Conservation (phyloP, 2,113 vertebrate species). For the Anhinga anhinga region DNA sequence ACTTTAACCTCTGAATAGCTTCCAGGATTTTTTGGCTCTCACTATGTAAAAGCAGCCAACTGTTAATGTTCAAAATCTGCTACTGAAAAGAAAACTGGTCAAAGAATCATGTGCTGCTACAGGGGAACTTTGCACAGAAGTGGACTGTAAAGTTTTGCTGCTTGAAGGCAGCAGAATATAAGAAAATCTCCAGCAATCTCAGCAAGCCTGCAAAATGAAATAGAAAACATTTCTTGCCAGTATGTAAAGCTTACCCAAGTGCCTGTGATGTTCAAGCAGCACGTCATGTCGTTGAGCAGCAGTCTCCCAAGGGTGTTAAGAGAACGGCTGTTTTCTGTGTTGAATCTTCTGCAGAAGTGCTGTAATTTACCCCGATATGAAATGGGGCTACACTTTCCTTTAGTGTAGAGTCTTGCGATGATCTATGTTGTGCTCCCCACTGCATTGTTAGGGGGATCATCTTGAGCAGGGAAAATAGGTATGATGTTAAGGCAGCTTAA, state of each 20-base stretch:
- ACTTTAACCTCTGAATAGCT: conserved; percentile 14
- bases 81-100: conserved; percentile 3
- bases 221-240: not conserved
- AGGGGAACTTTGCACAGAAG: not conserved
- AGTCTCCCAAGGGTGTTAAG: not conserved
- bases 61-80: conserved; percentile 14
- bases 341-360: not conserved
- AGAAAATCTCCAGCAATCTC: not conserved
- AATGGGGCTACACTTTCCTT: not conserved
- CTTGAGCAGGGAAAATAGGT: not conserved
- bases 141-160: not conserved
- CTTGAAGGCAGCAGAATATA: not conserved
- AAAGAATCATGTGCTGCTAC: not conserved
- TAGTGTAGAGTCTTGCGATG: accelerated
- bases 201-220: not conserved
- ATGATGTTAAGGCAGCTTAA: not conserved
- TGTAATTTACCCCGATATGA: accelerated
- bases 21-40: conserved; percentile 31
- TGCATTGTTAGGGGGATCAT: not conserved
- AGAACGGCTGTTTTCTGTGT: not conserved
- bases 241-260: not conserved
- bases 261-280: not conserved
- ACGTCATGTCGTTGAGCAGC: not conserved
- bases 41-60: not conserved
- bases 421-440: accelerated